phyloP scores from a whole-genome alignment of 2,113 vertebrate genomes.

The Oenanthe melanoleuca region DNA sequence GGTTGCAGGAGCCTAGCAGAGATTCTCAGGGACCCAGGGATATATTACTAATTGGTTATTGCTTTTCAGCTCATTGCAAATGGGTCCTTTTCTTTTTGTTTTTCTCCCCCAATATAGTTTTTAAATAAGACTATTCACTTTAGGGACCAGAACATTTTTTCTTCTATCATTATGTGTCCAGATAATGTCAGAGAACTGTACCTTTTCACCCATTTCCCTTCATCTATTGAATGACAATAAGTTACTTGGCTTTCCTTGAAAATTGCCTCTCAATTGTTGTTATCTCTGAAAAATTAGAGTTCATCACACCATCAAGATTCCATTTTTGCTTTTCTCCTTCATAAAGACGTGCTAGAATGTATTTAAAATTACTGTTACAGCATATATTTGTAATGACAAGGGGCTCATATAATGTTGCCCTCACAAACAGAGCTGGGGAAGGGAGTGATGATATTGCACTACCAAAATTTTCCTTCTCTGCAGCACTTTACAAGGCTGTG shows the following conservation, averaged over 20 bases:
- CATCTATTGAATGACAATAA: background rate
- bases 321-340: background rate
- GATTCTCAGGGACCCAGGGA: background rate
- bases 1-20: background rate
- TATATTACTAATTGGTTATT: background rate
- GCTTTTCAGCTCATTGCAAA: background rate
- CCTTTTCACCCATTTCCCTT: background rate
- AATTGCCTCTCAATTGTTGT: background rate
- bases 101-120: background rate
- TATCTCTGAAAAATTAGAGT: constrained; percentile 8
- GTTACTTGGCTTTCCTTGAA: background rate
- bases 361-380: background rate
- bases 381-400: background rate
- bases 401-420: background rate
- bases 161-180: background rate
- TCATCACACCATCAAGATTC: background rate
- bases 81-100: background rate
- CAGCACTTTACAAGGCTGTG: background rate
- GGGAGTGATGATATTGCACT: background rate
- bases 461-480: background rate
- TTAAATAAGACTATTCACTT: background rate
- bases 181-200: background rate
- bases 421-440: background rate
- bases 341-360: background rate
- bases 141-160: background rate